Conservation (phyloP, 2,888 invertebrate genomes). For the Lochmaea crataegi region DNA sequence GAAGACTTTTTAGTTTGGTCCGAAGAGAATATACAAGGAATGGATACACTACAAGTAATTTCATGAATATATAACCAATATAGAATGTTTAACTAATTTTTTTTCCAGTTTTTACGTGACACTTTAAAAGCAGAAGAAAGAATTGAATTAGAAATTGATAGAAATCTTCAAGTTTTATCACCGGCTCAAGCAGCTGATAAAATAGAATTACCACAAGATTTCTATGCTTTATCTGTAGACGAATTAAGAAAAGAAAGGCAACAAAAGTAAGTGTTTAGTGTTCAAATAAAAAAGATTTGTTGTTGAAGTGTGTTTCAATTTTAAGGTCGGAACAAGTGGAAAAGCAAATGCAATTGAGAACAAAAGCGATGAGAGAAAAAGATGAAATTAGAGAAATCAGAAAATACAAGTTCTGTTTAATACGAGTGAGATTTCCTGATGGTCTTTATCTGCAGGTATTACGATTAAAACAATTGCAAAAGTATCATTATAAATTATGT, state of each 20-base stretch:
- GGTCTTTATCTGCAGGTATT: constrained; percentile 81
- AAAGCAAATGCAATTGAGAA: constrained; percentile 84
- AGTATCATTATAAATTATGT: neutral
- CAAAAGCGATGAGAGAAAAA: constrained; percentile 95
- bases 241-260: constrained; percentile 88
- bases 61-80: neutral
- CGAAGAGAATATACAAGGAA: constrained; percentile 68
- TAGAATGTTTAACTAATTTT: too few relatives aligned
- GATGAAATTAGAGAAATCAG: constrained; percentile 84
- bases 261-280: constrained; percentile 67
- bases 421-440: constrained; percentile 90
- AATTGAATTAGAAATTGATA: constrained; percentile 85
- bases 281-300: too few relatives aligned
- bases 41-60: constrained; percentile 70
- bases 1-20: constrained; percentile 79
- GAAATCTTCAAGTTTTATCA: constrained; percentile 85
- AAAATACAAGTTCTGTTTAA: constrained; percentile 86
- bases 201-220: constrained; percentile 82
- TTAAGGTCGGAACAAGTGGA: constrained; percentile 81
- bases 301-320: neutral
- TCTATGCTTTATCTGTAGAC: constrained; percentile 83
- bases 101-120: constrained; percentile 75
- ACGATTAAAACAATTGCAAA: too few relatives aligned
- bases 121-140: constrained; percentile 83
- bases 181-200: constrained; percentile 79